Percentiles rank a stretch among this genome's conserved stretches.
These are phyloP conservation scores for Ptychoptera contaminata DNA, from an alignment of 2,888 invertebrate genomes.

Conservation along the genomic window DNA sequence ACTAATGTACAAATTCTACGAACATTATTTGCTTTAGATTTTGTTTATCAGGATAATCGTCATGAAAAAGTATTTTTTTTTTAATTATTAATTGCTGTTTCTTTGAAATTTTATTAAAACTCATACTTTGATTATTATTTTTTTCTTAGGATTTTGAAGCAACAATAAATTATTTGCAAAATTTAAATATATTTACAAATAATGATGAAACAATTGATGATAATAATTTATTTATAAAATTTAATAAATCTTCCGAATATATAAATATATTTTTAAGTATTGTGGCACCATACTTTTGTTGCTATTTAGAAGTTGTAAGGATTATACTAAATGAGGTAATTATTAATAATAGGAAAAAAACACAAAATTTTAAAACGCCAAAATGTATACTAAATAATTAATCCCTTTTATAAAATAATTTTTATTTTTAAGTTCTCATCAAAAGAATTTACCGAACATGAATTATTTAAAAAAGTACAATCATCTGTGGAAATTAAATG, in stretches of 20 bases:
- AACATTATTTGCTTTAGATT: constrained; percentile 43
- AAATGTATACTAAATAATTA: constrained; percentile 19
- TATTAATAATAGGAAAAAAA: constrained; percentile 5
- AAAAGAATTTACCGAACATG: constrained; percentile 32
- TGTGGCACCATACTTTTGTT: constrained; percentile 45
- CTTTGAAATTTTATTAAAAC: constrained; percentile 5
- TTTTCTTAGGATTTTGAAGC: constrained; percentile 32
- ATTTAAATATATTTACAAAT: constrained; percentile 21
- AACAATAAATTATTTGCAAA: constrained; percentile 24
- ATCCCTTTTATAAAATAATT: neutral
- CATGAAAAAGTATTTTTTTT: constrained; percentile 25
- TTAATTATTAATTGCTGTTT: neutral
- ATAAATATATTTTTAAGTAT: constrained; percentile 40
- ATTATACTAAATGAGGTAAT: constrained; percentile 36
- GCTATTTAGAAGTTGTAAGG: constrained; percentile 38
- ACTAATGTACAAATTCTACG: neutral
- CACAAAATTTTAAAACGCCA: constrained; percentile 6
- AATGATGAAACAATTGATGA: constrained; percentile 7
- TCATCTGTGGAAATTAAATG: constrained; percentile 38
- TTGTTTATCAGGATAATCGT: constrained; percentile 40
- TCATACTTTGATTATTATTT: constrained; percentile 7
- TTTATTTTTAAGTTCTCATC: constrained; percentile 16
- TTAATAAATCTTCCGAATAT: constrained; percentile 24
- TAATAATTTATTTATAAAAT: neutral
- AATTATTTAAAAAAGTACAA: constrained; percentile 40